phyloP scores from a whole-genome alignment of 35 echinoderm and acorn worm species.

The Ptychodera flava region DNA sequence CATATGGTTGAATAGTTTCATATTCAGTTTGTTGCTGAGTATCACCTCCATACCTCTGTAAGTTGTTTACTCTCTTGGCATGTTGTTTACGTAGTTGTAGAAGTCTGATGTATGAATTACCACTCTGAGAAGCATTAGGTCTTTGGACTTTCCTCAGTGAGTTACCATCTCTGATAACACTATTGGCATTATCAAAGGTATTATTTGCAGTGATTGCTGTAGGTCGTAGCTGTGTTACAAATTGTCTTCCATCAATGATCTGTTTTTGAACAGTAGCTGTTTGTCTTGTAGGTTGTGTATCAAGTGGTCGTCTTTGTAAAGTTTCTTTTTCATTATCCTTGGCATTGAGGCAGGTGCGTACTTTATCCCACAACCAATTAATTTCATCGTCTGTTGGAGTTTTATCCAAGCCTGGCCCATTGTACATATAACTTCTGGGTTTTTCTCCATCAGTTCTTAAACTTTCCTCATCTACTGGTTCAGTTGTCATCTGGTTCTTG shows the following conservation, averaged over 20 bases:
- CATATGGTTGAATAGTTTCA: neutral
- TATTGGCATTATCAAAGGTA: neutral
- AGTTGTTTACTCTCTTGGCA: neutral
- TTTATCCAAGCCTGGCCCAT: constrained; percentile 68
- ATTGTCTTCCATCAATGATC: neutral
- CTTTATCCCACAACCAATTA: constrained; percentile 98
- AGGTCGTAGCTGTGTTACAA: neutral
- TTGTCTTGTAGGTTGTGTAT: neutral
- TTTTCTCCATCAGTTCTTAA: no score
- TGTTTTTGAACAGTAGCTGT: neutral
- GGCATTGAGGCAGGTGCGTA: constrained; percentile 81
- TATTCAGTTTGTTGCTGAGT: neutral
- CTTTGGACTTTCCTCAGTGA: neutral
- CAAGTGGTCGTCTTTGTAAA: neutral
- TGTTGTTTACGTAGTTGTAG: neutral
- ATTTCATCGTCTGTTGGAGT: constrained; percentile 98
- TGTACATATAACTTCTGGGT: neutral
- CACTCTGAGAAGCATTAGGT: neutral
- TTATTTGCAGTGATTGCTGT: neutral
- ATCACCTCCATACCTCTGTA: neutral
- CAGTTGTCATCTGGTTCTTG: neutral
- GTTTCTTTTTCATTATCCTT: constrained; percentile 25
- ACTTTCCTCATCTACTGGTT: neutral
- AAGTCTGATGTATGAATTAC: neutral
- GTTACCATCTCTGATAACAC: neutral